These are phyloP conservation scores for Huso huso DNA, from an alignment of 2,797 vertebrate species.

Conservation along the genomic window DNA sequence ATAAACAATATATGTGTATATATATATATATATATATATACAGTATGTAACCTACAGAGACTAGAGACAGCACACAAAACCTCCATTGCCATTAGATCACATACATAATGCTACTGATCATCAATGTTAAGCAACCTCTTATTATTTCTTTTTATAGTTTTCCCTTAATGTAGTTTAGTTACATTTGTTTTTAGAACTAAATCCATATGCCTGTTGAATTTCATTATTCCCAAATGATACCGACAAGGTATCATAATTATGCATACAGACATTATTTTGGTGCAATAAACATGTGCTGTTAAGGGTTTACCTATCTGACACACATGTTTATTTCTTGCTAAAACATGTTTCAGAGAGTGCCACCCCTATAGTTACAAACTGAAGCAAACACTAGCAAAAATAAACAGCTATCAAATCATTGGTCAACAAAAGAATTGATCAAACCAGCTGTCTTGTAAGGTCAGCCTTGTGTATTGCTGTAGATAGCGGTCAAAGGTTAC, in stretches of 20 bases:
- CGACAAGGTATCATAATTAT: slow-evolving; percentile 98
- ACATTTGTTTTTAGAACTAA: slow-evolving; percentile 95
- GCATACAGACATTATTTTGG: slow-evolving; percentile 99
- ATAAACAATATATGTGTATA: no score
- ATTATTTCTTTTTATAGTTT: slow-evolving; percentile 94
- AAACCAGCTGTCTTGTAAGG: no score
- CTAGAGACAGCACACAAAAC: slow-evolving; percentile 77
- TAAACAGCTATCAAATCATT: no score
- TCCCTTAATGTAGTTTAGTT: slow-evolving; percentile 90
- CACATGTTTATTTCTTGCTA: slow-evolving; percentile 99
- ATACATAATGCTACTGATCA: slow-evolving; percentile 89
- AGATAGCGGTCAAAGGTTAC: no score
- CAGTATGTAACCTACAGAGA: background rate
- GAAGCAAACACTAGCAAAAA: no score
- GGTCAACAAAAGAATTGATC: no score
- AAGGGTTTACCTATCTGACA: slow-evolving; percentile 92
- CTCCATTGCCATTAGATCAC: slow-evolving; percentile 94
- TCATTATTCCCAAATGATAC: slow-evolving; percentile 99
- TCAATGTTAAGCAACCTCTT: slow-evolving; percentile 74
- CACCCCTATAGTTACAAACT: slow-evolving; percentile 91
- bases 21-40: no score
- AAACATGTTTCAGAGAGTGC: slow-evolving; percentile 99
- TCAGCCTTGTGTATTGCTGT: no score
- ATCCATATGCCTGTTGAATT: slow-evolving; percentile 99
- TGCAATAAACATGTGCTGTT: slow-evolving; percentile 99